phyloP scores from a whole-genome alignment of 2,797 vertebrate species.

The Cetoscarus ocellatus region DNA sequence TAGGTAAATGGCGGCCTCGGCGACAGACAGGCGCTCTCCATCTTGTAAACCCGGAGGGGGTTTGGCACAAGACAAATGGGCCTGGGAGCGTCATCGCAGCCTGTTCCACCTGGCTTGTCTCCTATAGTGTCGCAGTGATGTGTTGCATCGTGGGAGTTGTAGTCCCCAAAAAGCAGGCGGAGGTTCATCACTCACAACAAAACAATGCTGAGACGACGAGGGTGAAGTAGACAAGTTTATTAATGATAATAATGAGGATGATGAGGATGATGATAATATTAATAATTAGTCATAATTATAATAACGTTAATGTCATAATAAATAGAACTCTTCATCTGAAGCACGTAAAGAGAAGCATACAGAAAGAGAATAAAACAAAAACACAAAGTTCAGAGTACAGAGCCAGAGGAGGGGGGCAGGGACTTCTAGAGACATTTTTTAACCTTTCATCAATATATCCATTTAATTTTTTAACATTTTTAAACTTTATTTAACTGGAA shows the following conservation, averaged over 20 bases:
- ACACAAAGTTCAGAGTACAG: slow-evolving; percentile 85
- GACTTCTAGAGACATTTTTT: slow-evolving; percentile 78
- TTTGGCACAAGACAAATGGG: slow-evolving; percentile 64
- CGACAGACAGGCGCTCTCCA: slow-evolving; percentile 73
- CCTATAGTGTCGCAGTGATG: slow-evolving; percentile 19
- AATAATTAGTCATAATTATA: slow-evolving; percentile 91
- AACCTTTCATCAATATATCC: slow-evolving; percentile 79
- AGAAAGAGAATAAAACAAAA: slow-evolving; percentile 89
- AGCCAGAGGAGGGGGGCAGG: slow-evolving; percentile 76
- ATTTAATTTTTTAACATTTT: slow-evolving; percentile 83
- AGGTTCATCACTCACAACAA: slow-evolving; percentile 58
- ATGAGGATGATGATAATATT: slow-evolving; percentile 84
- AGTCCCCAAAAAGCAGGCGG: slow-evolving; percentile 7
- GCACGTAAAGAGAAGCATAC: slow-evolving; percentile 92
- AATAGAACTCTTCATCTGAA: slow-evolving; percentile 92
- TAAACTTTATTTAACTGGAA: slow-evolving; percentile 84
- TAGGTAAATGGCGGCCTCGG: slow-evolving; percentile 67
- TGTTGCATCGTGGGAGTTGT: slow-evolving; percentile 44
- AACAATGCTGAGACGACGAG: slow-evolving; percentile 46
- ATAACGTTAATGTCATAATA: slow-evolving; percentile 88
- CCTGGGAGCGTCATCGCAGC: slow-evolving; percentile 37
- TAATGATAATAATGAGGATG: slow-evolving; percentile 85
- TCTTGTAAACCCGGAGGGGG: slow-evolving; percentile 62
- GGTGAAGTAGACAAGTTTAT: slow-evolving; percentile 87
- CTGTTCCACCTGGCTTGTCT: slow-evolving; percentile 58